phyloP scores from a whole-genome alignment of 1,140 invertebrate species.

The Hermatobates lingyangjiaoensis region DNA sequence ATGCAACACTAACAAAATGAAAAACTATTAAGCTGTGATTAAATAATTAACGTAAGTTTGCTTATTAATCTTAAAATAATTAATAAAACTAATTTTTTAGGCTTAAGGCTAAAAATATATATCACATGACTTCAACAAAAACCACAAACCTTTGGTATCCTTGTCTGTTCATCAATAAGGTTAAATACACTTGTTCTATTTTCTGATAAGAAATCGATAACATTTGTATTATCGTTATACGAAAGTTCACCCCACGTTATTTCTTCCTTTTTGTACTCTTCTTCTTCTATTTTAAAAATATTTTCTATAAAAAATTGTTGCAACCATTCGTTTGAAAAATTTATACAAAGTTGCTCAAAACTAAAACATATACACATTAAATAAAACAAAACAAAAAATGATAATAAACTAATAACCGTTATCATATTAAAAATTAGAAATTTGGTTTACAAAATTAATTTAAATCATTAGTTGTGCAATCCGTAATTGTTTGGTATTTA shows the following conservation, averaged over 20 bases:
- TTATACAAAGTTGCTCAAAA: constrained; percentile 94
- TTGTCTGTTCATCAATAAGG: constrained; percentile 85
- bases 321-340: constrained; percentile 91
- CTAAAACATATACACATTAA: constrained; percentile 26
- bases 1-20: background rate
- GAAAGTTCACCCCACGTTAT: constrained; percentile 84
- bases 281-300: constrained; percentile 90
- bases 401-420: too few relatives aligned
- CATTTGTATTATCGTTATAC: constrained; percentile 83
- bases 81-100: background rate
- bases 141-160: constrained; percentile 62
- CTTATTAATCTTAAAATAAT: background rate
- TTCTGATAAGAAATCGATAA: constrained; percentile 73
- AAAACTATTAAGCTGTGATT: background rate
- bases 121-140: background rate
- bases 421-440: too few relatives aligned
- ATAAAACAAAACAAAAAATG: too few relatives aligned
- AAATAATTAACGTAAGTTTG: background rate
- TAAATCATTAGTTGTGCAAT: too few relatives aligned
- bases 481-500: too few relatives aligned
- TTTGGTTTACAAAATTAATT: too few relatives aligned
- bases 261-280: constrained; percentile 75
- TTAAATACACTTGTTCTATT: constrained; percentile 79
- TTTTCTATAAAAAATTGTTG: constrained; percentile 93
- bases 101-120: background rate